Conservation (phyloP, 2,797 vertebrate genomes). For the Meda fulgida region DNA sequence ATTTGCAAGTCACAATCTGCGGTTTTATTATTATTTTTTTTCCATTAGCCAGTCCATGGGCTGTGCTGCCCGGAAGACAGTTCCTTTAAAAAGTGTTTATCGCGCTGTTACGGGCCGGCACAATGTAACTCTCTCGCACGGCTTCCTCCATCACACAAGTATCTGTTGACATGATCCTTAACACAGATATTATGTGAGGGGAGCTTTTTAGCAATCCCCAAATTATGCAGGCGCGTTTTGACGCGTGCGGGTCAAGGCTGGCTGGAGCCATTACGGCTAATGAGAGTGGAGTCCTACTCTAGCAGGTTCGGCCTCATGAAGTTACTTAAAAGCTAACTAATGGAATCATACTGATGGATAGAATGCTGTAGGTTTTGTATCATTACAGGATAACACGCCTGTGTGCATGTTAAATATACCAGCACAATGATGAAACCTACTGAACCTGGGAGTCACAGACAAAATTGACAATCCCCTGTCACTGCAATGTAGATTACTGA, state of each 20-base stretch:
- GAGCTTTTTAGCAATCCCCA: constrained; percentile 84
- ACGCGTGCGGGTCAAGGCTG: constrained; percentile 79
- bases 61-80: constrained; percentile 61
- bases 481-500: constrained; percentile 45
- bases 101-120: constrained; percentile 76
- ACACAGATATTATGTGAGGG: constrained; percentile 84
- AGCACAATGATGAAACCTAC: constrained; percentile 69
- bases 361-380: constrained; percentile 75
- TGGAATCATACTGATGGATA: constrained; percentile 81
- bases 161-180: constrained; percentile 90
- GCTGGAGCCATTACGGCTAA: constrained; percentile 84
- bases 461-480: constrained; percentile 43
- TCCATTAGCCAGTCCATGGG: constrained; percentile 48
- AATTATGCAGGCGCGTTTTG: constrained; percentile 81
- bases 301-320: constrained; percentile 83
- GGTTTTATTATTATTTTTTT: neutral
- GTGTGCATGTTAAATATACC: constrained; percentile 73
- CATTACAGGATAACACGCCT: constrained; percentile 73
- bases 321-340: constrained; percentile 85
- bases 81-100: constrained; percentile 75
- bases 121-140: constrained; percentile 73
- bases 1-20: neutral
- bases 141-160: constrained; percentile 82
- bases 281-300: constrained; percentile 87
- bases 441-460: constrained; percentile 72